These are phyloP conservation scores for Lasaia peninsularis DNA, from an alignment of 1,140 invertebrate species.

Conservation along the genomic window DNA sequence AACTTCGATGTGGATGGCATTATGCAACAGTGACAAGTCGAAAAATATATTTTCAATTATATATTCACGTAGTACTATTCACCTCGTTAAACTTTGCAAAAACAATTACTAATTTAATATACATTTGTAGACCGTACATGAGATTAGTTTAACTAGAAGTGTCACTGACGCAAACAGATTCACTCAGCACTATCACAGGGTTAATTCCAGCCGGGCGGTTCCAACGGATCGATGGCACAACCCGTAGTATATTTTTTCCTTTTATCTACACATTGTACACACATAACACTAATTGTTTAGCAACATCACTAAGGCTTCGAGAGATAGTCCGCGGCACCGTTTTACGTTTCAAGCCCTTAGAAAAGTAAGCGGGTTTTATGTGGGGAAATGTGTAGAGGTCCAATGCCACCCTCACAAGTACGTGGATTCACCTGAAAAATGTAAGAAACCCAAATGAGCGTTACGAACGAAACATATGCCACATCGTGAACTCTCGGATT, in stretches of 20 bases:
- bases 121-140: too few relatives aligned
- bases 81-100: background rate
- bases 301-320: conserved; percentile 53
- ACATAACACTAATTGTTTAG: conserved; percentile 62
- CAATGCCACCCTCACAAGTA: conserved; percentile 73
- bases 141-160: background rate
- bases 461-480: conserved; percentile 35
- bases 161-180: background rate
- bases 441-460: conserved; percentile 60
- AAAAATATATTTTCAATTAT: background rate
- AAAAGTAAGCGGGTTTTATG: conserved; percentile 47
- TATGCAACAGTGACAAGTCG: background rate
- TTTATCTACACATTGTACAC: conserved; percentile 62
- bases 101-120: too few relatives aligned
- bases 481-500: conserved; percentile 15
- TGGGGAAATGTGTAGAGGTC: conserved; percentile 46
- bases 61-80: background rate
- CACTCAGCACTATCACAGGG: conserved; percentile 19
- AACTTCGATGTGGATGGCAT: too few relatives aligned
- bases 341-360: conserved; percentile 48
- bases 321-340: conserved; percentile 48
- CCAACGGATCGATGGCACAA: conserved; percentile 51
- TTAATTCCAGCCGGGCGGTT: conserved; percentile 23
- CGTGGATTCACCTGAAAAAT: conserved; percentile 77
- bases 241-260: conserved; percentile 39